A percentile compares a stretch with the other conserved stretches of the same genome.
These are phyloP conservation scores for Marasmarcha lunaedactyla DNA, from an alignment of 2,888 invertebrate species.

Conservation along the genomic window DNA sequence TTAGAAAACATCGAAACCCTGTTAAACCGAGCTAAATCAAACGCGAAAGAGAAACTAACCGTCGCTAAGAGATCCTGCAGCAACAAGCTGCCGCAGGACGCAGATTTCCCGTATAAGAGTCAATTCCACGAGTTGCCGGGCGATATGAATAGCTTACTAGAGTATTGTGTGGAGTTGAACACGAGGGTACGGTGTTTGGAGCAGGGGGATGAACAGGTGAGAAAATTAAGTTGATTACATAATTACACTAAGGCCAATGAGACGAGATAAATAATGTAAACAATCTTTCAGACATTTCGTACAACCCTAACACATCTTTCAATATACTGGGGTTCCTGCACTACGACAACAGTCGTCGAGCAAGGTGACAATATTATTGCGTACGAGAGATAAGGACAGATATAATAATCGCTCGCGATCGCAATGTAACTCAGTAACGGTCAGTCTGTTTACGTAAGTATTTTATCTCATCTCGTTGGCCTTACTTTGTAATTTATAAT, in stretches of 20 bases:
- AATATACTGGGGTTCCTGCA: too few relatives aligned
- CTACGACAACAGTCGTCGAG: too few relatives aligned
- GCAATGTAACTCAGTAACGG: too few relatives aligned
- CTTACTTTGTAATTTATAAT: too few relatives aligned
- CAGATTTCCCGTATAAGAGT: constrained; percentile 61
- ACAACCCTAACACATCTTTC: too few relatives aligned
- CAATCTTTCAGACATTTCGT: background rate
- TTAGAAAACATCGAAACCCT: constrained; percentile 39
- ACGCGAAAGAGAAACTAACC: constrained; percentile 57
- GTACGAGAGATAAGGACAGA: too few relatives aligned
- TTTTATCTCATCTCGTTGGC: too few relatives aligned
- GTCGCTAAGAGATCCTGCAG: constrained; percentile 69
- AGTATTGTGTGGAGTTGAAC: constrained; percentile 62
- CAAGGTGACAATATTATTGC: too few relatives aligned
- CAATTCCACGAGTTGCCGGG: constrained; percentile 67
- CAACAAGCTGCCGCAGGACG: constrained; percentile 67
- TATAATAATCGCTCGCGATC: too few relatives aligned
- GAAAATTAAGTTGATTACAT: too few relatives aligned
- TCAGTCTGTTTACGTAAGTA: too few relatives aligned
- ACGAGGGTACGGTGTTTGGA: constrained; percentile 76
- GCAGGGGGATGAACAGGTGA: constrained; percentile 69
- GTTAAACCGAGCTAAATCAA: constrained; percentile 32
- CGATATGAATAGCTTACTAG: constrained; percentile 62
- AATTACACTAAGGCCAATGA: background rate
- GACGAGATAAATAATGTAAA: too few relatives aligned